Base-by-base conservation (phyloP, 2,888 invertebrate species). In the Euclidia mi region DNA sequence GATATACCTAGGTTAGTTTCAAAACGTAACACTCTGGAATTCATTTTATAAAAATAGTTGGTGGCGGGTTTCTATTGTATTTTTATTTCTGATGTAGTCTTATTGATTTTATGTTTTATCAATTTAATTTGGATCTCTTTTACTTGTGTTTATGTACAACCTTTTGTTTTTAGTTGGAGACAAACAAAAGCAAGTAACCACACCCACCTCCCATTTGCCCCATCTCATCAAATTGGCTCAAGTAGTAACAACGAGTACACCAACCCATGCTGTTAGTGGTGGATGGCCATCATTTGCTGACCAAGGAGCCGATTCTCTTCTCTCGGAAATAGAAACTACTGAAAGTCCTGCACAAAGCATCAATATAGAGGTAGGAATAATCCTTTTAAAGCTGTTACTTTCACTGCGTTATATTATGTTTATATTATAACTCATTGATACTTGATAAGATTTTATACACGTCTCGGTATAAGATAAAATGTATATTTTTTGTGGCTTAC, bases 321-420 rank as follows among this genome's bases (percentile, higher is more conserved):
- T 94, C 1, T 94, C 94, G 9, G 94, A 94, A 68, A 94, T 94
- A 46, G 94, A 94, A 69, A 91, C 85, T 11, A 79, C 86, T 9
- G 89, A 87, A 25, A 93, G 89, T 75, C 88, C 92, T 11, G 87
- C 85, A 6, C 89, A 90, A 45, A 88, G 82, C 56, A 81, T 80
- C 6, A 81, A 81, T 41, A 87, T 81, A 56, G 92, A 91, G 82
- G 92, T 92, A 75, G 29, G 2, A n/a, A n/a, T n/a, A n/a, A n/a
- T n/a, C n/a, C n/a, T n/a, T n/a, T n/a, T n/a, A n/a, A n/a, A n/a
- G n/a, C n/a, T n/a, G n/a, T n/a, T n/a, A n/a, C n/a, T n/a, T n/a
- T n/a, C n/a, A n/a, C n/a, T n/a, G n/a, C n/a, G n/a, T n/a, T n/a
- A n/a, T n/a, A n/a, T n/a, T n/a, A n/a, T n/a, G n/a, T n/a, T n/a